phyloP scores from a whole-genome alignment of 2,797 vertebrate species.

The Sebastes baramenuke region DNA sequence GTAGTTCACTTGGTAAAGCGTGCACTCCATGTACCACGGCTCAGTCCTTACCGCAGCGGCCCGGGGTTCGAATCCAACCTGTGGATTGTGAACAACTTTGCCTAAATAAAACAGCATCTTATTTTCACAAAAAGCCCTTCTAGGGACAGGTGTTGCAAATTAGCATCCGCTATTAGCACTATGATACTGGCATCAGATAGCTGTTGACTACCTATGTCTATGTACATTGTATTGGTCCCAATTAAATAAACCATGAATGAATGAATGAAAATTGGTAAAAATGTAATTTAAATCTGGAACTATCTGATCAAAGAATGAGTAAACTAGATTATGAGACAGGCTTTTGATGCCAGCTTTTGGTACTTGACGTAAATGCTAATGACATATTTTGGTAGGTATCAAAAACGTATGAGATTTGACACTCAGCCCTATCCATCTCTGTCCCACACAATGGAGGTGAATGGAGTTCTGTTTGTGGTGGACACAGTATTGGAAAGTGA shows the following conservation, averaged over 20 bases:
- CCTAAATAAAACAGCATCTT: neutral
- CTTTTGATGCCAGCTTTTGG: neutral
- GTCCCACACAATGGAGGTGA: neutral
- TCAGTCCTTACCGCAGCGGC: too few species aligned
- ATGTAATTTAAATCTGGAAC: neutral
- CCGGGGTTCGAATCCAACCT: too few species aligned
- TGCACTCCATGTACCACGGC: too few species aligned
- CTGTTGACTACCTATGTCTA: too few species aligned
- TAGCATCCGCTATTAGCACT: too few species aligned
- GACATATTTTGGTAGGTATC: neutral
- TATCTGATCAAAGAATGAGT: neutral
- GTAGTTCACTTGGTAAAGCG: too few species aligned
- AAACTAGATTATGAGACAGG: neutral
- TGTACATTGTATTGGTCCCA: too few species aligned
- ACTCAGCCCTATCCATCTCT: neutral
- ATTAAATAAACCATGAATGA: too few species aligned
- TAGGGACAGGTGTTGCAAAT: too few species aligned
- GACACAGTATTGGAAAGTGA: neutral
- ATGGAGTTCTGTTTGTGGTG: neutral
- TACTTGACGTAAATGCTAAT: neutral
- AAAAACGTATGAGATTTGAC: neutral
- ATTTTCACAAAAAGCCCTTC: too few species aligned
- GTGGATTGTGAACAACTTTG: neutral
- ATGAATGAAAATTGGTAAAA: neutral
- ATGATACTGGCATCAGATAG: too few species aligned